Base-by-base conservation (phyloP, 2,113 vertebrate species). In the Todiramphus chloris region DNA sequence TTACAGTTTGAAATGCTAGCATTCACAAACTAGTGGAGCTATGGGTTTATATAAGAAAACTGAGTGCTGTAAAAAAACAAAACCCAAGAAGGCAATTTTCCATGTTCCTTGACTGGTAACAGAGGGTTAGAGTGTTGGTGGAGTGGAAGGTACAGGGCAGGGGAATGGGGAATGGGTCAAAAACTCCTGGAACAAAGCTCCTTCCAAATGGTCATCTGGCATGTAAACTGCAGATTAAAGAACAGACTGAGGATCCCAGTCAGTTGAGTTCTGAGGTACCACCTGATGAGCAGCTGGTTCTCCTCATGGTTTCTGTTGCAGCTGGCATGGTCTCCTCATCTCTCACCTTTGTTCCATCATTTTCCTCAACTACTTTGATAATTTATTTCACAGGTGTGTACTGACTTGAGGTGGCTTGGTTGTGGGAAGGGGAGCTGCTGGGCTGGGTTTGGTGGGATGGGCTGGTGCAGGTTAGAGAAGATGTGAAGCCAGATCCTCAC, bases 1-100 rank as follows among this genome's bases (percentile, higher is more conserved):
- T 97, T 97, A 90, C 78, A 78, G 77, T 89, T 94, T 89, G 75
- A 96, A 97, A 97, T 78, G 87, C 76, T 91, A 91, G 88, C 59
- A 55, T 87, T 91, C 93, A 86, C 94, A 94, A 94, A 89, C 89
- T 77, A 89, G 73, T 64, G 87, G 46, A 81, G 24, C 39, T 93
- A 84, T 64, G 89, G 93, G 85, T 77, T 94, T 93, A 90, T 63
- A 23, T 94, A 80, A 87, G 95, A 83, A 28, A 93, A 84, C 37
- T 9, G 48, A 95, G 70, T 10, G 35, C 27, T 67, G 67, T 58
- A 58, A 95, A 94, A 96, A 89, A 64, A 17, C 3, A 33, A 44
- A n/a, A 25, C 4, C 2, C 6, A 68, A 72, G 79, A 83, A 79
- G 44, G 56, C n/a, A 33, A 33, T 76, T 97, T 97, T 97, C 90